Percentiles rank a stretch among this genome's conserved stretches.
Evolutionary conservation across 2,113 vertebrate genomes (phyloP).

Genomic region (Pantherophis guttatus): DNA sequence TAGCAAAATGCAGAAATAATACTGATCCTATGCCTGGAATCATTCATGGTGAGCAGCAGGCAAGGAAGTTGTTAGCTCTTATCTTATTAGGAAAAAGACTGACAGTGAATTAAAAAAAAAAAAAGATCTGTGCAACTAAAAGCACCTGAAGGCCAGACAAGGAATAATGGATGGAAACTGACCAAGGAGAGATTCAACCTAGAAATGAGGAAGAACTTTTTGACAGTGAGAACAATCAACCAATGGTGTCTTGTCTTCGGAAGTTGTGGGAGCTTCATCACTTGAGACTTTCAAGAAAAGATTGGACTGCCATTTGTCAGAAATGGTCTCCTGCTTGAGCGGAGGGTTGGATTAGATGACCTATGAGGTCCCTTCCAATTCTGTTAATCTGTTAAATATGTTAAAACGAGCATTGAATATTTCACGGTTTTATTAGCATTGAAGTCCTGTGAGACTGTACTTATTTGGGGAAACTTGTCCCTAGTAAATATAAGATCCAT

Average conservation of each 20-base stretch:
- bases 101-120: neutral
- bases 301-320: too few species aligned
- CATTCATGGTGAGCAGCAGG: neutral
- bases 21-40: neutral
- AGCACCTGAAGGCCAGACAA: neutral
- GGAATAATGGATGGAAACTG: too few species aligned
- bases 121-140: neutral
- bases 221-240: too few species aligned
- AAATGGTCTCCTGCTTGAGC: too few species aligned
- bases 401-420: neutral
- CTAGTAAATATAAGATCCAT: neutral
- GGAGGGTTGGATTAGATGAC: too few species aligned
- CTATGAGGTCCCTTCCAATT: too few species aligned
- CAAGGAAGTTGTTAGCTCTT: neutral
- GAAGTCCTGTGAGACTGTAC: neutral
- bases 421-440: neutral
- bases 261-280: too few species aligned
- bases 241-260: too few species aligned
- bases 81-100: neutral
- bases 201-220: too few species aligned
- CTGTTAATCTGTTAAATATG: too few species aligned
- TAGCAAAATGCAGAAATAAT: neutral
- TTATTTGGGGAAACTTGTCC: neutral
- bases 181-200: too few species aligned
- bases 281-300: too few species aligned